Evolutionary conservation across 1,140 invertebrate genomes (phyloP).

Genomic region (Ceratina japonica): DNA sequence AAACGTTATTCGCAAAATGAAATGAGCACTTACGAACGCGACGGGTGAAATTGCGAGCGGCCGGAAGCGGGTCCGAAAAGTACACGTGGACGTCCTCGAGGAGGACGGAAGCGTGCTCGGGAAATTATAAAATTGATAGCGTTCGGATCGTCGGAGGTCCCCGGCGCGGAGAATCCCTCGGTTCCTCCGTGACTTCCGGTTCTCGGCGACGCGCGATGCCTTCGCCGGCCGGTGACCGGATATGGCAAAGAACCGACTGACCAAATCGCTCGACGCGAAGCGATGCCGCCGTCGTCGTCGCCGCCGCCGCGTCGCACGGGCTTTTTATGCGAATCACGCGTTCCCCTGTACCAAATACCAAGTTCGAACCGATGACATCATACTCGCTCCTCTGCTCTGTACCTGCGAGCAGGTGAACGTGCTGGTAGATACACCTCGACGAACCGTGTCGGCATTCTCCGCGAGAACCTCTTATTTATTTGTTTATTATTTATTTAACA

Average conservation of each 20-base stretch:
- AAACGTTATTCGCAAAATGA: background rate
- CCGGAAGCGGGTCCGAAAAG: conserved; percentile 39
- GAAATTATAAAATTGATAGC: conserved; percentile 13
- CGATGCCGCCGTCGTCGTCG: conserved; percentile 27
- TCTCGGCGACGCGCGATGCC: conserved; percentile 31
- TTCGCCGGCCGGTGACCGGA: conserved; percentile 66
- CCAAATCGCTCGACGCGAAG: conserved; percentile 55
- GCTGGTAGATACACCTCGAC: background rate
- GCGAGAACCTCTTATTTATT: background rate
- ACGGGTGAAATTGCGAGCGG: background rate
- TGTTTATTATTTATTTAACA: no score
- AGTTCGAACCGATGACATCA: conserved; percentile 70
- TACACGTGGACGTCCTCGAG: background rate
- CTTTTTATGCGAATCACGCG: conserved; percentile 73
- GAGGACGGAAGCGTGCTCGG: conserved; percentile 22
- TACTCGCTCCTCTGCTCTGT: conserved; percentile 54
- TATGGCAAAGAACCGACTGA: conserved; percentile 70
- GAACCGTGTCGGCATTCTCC: background rate
- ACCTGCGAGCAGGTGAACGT: conserved; percentile 18
- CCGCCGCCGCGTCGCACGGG: conserved; percentile 43
- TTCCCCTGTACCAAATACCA: conserved; percentile 73
- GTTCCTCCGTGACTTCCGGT: conserved; percentile 72
- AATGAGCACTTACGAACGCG: background rate
- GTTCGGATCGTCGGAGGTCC: background rate
- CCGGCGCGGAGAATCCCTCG: conserved; percentile 18